Conservation (phyloP, 2,888 invertebrate genomes). For the Hyles lineata region DNA sequence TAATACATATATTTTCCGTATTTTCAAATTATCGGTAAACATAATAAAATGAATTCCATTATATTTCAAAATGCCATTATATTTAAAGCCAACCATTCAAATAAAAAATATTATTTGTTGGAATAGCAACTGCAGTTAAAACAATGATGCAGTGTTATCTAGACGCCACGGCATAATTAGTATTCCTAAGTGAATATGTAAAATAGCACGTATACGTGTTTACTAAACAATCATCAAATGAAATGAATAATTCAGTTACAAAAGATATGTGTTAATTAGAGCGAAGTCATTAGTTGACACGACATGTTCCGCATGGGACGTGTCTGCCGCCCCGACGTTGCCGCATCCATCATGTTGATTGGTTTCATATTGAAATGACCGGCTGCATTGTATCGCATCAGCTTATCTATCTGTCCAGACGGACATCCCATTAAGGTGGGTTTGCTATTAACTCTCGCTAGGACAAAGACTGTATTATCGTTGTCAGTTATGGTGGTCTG, state of each 20-base stretch:
- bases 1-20: too few species aligned
- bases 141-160: too few species aligned
- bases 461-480: constrained; percentile 44
- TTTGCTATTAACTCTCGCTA: constrained; percentile 49
- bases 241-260: constrained; percentile 46
- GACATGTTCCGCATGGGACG: constrained; percentile 60
- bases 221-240: constrained; percentile 29
- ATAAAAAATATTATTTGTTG: too few species aligned
- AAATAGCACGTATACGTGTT: not conserved
- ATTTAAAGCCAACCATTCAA: too few species aligned
- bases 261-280: constrained; percentile 69
- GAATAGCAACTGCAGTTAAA: too few species aligned
- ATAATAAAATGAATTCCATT: too few species aligned
- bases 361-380: constrained; percentile 72
- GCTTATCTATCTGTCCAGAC: constrained; percentile 55
- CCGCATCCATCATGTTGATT: constrained; percentile 71
- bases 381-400: constrained; percentile 54
- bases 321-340: constrained; percentile 50
- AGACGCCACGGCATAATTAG: not conserved
- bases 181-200: not conserved
- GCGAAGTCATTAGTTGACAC: constrained; percentile 62
- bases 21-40: too few species aligned
- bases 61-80: too few species aligned
- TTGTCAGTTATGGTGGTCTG: constrained; percentile 39
- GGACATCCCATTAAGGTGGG: constrained; percentile 55